Evolutionary conservation across 2,888 invertebrate genomes (phyloP).

Genomic region (Ichneumon xanthorius): DNA sequence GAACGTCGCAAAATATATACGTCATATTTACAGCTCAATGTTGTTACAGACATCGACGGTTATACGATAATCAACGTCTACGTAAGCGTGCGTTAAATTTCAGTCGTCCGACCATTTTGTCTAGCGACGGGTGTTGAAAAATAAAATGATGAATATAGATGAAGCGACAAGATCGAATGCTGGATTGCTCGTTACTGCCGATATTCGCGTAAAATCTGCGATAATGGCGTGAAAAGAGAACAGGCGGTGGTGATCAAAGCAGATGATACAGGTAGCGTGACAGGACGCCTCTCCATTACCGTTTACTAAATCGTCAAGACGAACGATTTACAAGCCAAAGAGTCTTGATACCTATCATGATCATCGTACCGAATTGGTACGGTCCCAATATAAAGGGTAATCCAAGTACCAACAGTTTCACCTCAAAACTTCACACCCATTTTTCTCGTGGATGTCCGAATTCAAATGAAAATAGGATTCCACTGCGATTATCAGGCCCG

Average conservation of each 20-base stretch:
- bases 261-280: background rate
- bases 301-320: background rate
- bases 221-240: background rate
- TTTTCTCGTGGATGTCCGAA: too few species aligned
- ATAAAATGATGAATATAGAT: background rate
- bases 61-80: slow-evolving; percentile 17
- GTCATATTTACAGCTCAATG: slow-evolving; percentile 3
- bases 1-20: background rate
- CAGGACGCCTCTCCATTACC: background rate
- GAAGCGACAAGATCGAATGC: slow-evolving; percentile 15
- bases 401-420: too few species aligned
- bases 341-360: slow-evolving; percentile 4
- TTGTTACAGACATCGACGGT: background rate
- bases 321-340: background rate
- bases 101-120: slow-evolving; percentile 8
- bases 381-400: too few species aligned
- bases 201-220: slow-evolving; percentile 3
- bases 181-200: slow-evolving; percentile 1
- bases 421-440: too few species aligned
- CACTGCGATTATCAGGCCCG: too few species aligned
- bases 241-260: background rate
- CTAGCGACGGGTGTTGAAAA: background rate
- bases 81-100: slow-evolving; percentile 37
- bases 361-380: background rate
- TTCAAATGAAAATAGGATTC: too few species aligned